Evolutionary conservation across 2,797 vertebrate species (phyloP).

Genomic region (Hyperoplus immaculatus): DNA sequence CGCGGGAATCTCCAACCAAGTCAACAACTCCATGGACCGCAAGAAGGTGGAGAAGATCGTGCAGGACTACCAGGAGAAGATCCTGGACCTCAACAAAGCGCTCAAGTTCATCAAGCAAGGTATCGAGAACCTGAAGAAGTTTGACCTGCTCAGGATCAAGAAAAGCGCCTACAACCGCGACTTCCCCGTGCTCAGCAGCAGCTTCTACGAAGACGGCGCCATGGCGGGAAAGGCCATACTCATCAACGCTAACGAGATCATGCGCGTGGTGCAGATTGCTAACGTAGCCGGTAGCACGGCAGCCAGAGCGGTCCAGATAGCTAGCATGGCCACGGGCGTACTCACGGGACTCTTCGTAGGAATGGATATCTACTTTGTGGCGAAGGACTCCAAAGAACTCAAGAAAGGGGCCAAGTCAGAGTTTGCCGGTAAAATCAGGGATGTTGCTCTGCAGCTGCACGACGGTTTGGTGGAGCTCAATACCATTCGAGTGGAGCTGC

Average conservation of each 20-base stretch:
- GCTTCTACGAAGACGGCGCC: slow-evolving; percentile 84
- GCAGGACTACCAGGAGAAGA: slow-evolving; percentile 84
- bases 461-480: slow-evolving; percentile 84
- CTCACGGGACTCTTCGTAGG: slow-evolving; percentile 84
- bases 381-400: slow-evolving; percentile 86
- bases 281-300: slow-evolving; percentile 85
- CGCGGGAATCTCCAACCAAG: slow-evolving; percentile 84
- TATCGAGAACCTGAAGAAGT: slow-evolving; percentile 84
- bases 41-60: slow-evolving; percentile 86
- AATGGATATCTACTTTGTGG: slow-evolving; percentile 88
- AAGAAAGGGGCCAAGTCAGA: slow-evolving; percentile 87
- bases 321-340: slow-evolving; percentile 84
- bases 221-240: slow-evolving; percentile 86
- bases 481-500: slow-evolving; percentile 82
- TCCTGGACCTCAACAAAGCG: slow-evolving; percentile 84
- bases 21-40: slow-evolving; percentile 86
- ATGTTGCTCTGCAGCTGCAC: slow-evolving; percentile 81
- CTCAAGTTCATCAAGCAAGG: slow-evolving; percentile 87
- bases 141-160: slow-evolving; percentile 82
- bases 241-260: slow-evolving; percentile 86
- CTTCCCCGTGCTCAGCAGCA: slow-evolving; percentile 76
- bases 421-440: slow-evolving; percentile 85
- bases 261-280: slow-evolving; percentile 85
- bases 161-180: slow-evolving; percentile 79
- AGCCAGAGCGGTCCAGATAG: slow-evolving; percentile 84